Evolutionary conservation across 2,113 vertebrate genomes (phyloP).

Genomic region (Neodontobutis hainanensis): DNA sequence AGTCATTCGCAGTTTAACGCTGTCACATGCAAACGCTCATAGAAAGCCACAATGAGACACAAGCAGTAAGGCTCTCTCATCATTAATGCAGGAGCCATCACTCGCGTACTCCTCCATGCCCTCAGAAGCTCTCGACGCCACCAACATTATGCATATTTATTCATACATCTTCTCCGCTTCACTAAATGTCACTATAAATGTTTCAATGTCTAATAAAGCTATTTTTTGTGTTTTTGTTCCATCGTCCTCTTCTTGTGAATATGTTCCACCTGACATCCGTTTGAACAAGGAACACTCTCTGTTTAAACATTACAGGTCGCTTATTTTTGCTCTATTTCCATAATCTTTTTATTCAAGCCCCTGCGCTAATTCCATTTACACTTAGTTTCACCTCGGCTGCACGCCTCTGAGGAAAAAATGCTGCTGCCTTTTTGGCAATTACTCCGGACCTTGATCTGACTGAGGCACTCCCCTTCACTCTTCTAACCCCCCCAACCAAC

Average conservation of each 20-base stretch:
- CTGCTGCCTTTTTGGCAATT: conserved; percentile 53
- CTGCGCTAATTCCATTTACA: conserved; percentile 64
- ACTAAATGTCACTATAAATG: conserved; percentile 80
- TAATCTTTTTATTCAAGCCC: conserved; percentile 55
- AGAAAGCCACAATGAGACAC: conserved; percentile 54
- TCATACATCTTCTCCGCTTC: conserved; percentile 67
- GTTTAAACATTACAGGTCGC: conserved; percentile 11
- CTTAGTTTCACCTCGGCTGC: conserved; percentile 63
- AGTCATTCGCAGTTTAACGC: conserved; percentile 50
- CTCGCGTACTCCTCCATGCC: conserved; percentile 71
- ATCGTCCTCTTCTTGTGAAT: conserved; percentile 9
- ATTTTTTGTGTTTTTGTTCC: conserved; percentile 63
- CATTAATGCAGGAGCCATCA: conserved; percentile 79
- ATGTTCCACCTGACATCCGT: conserved; percentile 11
- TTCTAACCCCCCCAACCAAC: background rate
- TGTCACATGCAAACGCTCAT: conserved; percentile 54
- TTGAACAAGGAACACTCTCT: conserved; percentile 39
- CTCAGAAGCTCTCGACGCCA: conserved; percentile 73
- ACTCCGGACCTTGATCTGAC: conserved; percentile 61
- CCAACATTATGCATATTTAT: conserved; percentile 81
- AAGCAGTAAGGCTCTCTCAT: conserved; percentile 73
- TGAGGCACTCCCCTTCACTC: conserved; percentile 6
- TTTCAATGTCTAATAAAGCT: conserved; percentile 73
- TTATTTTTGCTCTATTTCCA: conserved; percentile 46
- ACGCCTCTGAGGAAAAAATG: conserved; percentile 42